These are phyloP conservation scores for Erebia epiphron DNA, from an alignment of 2,888 invertebrate species.

Conservation along the genomic window DNA sequence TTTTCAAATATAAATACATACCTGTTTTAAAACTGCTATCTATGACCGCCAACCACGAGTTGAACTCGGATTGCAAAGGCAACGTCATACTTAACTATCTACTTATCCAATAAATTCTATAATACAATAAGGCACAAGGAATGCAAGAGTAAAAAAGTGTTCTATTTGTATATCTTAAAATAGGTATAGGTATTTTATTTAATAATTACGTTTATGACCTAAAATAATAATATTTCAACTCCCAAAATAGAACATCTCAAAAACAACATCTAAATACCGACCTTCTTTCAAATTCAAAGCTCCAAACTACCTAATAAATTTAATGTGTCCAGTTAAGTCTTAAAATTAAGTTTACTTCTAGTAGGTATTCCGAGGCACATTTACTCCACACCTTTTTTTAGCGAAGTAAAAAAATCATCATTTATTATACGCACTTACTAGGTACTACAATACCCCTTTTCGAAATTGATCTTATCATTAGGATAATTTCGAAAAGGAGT, in stretches of 20 bases:
- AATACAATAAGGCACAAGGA: constrained; percentile 73
- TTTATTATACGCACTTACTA: constrained; percentile 1
- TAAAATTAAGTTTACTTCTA: constrained; percentile 29
- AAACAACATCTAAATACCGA: background rate
- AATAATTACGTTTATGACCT: too few species aligned
- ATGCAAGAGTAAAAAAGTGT: constrained; percentile 58
- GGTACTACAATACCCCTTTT: constrained; percentile 72
- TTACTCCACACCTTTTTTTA: background rate
- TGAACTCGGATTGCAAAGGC: background rate
- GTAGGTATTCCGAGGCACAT: background rate
- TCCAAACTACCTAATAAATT: background rate
- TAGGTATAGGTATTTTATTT: background rate
- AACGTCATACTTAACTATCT: constrained; percentile 15
- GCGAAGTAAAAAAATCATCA: constrained; percentile 11
- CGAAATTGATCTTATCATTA: constrained; percentile 72
- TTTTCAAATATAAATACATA: background rate
- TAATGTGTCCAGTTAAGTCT: constrained; percentile 23
- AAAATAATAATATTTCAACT: background rate
- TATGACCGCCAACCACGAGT: background rate
- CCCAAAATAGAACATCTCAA: background rate
- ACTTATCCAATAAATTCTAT: constrained; percentile 8
- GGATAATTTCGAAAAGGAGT: constrained; percentile 83
- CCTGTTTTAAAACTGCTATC: background rate
- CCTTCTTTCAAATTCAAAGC: too few species aligned
- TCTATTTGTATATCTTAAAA: background rate